Conservation (phyloP, 64 coral and sea anemone species). For the Montipora foliosa region DNA sequence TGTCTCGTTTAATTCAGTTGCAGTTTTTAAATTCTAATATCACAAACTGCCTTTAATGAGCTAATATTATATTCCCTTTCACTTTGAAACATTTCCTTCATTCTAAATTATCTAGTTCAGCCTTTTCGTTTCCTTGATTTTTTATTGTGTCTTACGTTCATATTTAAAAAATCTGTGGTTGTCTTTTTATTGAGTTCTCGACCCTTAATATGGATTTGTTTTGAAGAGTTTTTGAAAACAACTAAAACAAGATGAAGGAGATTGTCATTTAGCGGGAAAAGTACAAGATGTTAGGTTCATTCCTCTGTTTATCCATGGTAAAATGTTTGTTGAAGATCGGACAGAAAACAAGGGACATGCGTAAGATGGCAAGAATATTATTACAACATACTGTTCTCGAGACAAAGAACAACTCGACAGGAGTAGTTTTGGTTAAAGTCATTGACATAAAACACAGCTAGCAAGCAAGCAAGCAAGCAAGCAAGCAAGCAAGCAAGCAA, state of each 20-base stretch:
- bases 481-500: background rate
- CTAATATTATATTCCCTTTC: too few relatives aligned
- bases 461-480: background rate
- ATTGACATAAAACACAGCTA: too few relatives aligned
- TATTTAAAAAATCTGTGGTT: background rate
- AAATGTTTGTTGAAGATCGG: background rate
- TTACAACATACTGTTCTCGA: background rate
- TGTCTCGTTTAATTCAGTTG: too few relatives aligned
- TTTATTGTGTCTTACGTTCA: background rate
- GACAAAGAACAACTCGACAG: too few relatives aligned
- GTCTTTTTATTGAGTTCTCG: background rate
- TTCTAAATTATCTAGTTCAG: too few relatives aligned
- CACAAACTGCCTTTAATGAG: too few relatives aligned
- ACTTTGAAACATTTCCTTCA: too few relatives aligned
- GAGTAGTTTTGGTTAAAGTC: too few relatives aligned
- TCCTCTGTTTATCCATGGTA: too few relatives aligned
- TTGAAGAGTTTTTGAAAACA: background rate
- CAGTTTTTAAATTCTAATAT: too few relatives aligned
- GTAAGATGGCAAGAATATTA: background rate
- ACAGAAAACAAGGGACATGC: background rate
- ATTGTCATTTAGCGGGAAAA: too few relatives aligned
- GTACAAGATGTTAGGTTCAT: too few relatives aligned
- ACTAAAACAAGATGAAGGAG: background rate
- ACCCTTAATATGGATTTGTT: background rate
- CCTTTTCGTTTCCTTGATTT: background rate